These are phyloP conservation scores for Daktulosphaira vitifoliae DNA, from an alignment of 1,140 invertebrate species.

Conservation along the genomic window DNA sequence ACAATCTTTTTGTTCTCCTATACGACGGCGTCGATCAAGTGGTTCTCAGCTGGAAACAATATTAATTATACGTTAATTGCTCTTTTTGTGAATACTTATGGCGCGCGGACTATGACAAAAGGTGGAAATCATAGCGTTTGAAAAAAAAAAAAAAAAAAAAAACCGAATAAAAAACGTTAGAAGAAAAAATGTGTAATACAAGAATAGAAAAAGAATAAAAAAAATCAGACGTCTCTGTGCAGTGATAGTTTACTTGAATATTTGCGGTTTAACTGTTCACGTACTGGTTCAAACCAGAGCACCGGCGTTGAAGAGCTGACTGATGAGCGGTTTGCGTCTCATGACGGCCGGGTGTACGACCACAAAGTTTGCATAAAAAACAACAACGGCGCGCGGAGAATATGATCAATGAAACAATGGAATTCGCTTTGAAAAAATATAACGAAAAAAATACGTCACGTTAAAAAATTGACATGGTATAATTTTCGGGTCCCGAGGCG, in stretches of 20 bases:
- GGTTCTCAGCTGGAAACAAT: conserved; percentile 30
- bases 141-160: no score
- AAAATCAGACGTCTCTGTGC: background rate
- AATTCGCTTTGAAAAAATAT: background rate
- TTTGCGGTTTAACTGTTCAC: conserved; percentile 8
- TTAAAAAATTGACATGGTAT: background rate
- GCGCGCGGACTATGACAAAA: background rate
- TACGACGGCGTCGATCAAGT: conserved; percentile 21
- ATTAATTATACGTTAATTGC: conserved; percentile 32
- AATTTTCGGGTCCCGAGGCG: background rate
- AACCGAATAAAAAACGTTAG: background rate
- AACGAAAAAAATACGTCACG: conserved; percentile 14
- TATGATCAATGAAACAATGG: background rate
- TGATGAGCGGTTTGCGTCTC: conserved; percentile 19
- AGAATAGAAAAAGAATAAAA: background rate
- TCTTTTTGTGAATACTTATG: conserved; percentile 15
- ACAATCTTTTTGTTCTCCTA: conserved; percentile 17
- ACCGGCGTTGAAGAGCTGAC: background rate
- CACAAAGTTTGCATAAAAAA: conserved; percentile 11
- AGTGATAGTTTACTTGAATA: background rate
- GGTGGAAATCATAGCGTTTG: conserved; percentile 2
- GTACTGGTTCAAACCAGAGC: background rate
- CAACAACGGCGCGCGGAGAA: background rate
- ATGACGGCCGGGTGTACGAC: background rate
- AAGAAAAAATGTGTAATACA: no score